A percentile compares a stretch with the other conserved stretches of the same genome.
These are phyloP conservation scores for Drosophila pectinifera DNA, from an alignment of 1,140 invertebrate genomes.

Conservation along the genomic window DNA sequence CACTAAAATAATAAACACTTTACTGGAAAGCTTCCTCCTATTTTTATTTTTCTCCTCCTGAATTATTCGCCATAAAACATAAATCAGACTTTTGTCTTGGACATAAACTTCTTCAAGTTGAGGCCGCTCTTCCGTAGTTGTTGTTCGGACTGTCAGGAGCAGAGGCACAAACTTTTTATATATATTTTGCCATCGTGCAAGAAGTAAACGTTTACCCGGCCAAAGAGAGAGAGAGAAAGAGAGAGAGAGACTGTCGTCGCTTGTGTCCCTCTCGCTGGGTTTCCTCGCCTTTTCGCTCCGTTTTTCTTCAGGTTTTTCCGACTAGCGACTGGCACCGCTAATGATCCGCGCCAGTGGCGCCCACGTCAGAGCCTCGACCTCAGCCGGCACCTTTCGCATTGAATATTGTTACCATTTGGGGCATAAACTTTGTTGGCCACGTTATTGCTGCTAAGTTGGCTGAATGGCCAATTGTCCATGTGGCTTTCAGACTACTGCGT, in stretches of 20 bases:
- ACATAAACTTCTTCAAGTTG: slow-evolving; percentile 52
- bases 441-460: slow-evolving; percentile 7
- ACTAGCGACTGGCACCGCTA: slow-evolving; percentile 55
- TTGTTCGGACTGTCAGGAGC: slow-evolving; percentile 51
- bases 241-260: slow-evolving; percentile 40
- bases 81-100: slow-evolving; percentile 70
- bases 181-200: slow-evolving; percentile 46
- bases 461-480: slow-evolving; percentile 37
- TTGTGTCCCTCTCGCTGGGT: slow-evolving; percentile 40
- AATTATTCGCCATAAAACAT: slow-evolving; percentile 56
- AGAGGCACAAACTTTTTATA: slow-evolving; percentile 48
- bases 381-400: slow-evolving; percentile 4
- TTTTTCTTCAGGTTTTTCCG: not conserved
- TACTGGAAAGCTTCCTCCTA: slow-evolving; percentile 33
- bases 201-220: slow-evolving; percentile 48
- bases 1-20: slow-evolving; percentile 77
- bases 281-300: not conserved
- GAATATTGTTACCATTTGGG: slow-evolving; percentile 12
- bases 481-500: slow-evolving; percentile 27
- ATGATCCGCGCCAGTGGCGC: slow-evolving; percentile 72
- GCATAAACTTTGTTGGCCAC: slow-evolving; percentile 39
- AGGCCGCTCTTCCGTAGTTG: not conserved
- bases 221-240: slow-evolving; percentile 6
- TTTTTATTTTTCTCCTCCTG: slow-evolving; percentile 44
- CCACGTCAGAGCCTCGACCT: slow-evolving; percentile 53